These are phyloP conservation scores for Thoracochromis brauschi DNA, from an alignment of 2,113 vertebrate species.

Conservation along the genomic window DNA sequence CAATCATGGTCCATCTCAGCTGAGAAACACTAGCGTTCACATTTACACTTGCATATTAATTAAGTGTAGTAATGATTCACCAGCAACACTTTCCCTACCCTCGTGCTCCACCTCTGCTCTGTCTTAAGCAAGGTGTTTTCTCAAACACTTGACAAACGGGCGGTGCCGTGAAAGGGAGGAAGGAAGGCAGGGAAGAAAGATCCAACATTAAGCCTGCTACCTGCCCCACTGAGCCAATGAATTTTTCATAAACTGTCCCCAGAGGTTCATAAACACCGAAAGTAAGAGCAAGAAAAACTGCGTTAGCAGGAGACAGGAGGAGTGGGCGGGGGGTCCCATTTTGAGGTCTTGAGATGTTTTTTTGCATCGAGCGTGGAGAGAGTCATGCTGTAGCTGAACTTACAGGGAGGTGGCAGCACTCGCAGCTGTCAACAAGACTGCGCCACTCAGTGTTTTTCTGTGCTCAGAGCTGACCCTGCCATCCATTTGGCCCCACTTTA, in stretches of 20 bases:
- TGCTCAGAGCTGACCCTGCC: slow-evolving; percentile 66
- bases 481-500: slow-evolving; percentile 82
- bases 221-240: slow-evolving; percentile 73
- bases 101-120: not conserved
- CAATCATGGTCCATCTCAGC: slow-evolving; percentile 32
- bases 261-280: slow-evolving; percentile 77
- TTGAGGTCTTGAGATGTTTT: slow-evolving; percentile 51
- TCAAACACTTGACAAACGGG: slow-evolving; percentile 35
- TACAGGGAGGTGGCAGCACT: slow-evolving; percentile 63
- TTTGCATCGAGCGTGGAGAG: slow-evolving; percentile 65
- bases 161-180: not conserved
- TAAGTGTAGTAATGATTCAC: slow-evolving; percentile 46
- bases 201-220: slow-evolving; percentile 70
- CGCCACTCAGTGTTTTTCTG: slow-evolving; percentile 46
- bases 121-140: not conserved
- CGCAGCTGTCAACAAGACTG: slow-evolving; percentile 74
- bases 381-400: slow-evolving; percentile 66
- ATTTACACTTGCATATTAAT: slow-evolving; percentile 46
- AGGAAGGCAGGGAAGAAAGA: not conserved
- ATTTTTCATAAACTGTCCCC: slow-evolving; percentile 85
- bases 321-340: not conserved
- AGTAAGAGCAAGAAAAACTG: not conserved
- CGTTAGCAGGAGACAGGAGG: not conserved
- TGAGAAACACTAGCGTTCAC: slow-evolving; percentile 20
- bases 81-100: not conserved